Percentiles rank a stretch among this genome's conserved stretches.
Evolutionary conservation across 2,888 invertebrate genomes (phyloP).

Genomic region (Abrostola triplasia): DNA sequence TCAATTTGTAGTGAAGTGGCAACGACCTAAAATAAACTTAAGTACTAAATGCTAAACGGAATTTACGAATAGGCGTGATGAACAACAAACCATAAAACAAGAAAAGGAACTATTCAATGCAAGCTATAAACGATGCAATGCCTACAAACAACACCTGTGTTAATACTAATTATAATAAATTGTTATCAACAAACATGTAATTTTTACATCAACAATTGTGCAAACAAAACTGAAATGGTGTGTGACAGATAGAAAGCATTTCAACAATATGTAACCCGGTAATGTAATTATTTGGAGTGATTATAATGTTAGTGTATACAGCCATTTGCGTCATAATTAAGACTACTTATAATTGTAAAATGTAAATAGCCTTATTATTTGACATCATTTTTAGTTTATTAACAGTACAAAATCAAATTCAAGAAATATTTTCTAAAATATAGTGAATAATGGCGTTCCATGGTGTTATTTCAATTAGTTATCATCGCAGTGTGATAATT

Average conservation of each 20-base stretch:
- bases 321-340: too few relatives aligned
- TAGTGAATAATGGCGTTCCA: too few relatives aligned
- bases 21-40: constrained; percentile 1
- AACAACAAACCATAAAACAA: constrained; percentile 25
- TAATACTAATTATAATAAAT: constrained; percentile 26
- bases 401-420: too few relatives aligned
- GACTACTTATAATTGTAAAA: too few relatives aligned
- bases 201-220: constrained; percentile 34
- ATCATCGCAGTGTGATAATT: too few relatives aligned
- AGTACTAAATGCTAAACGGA: constrained; percentile 5
- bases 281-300: not conserved
- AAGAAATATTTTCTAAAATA: too few relatives aligned
- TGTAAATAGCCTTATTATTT: too few relatives aligned
- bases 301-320: too few relatives aligned
- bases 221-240: constrained; percentile 22
- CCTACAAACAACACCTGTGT: constrained; percentile 34
- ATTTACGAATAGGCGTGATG: constrained; percentile 9
- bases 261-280: not conserved
- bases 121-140: constrained; percentile 11
- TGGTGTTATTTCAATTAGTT: too few relatives aligned
- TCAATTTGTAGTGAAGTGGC: not conserved
- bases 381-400: too few relatives aligned
- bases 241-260: not conserved
- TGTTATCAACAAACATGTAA: constrained; percentile 33
- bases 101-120: constrained; percentile 28